Conservation (phyloP, 2,888 invertebrate genomes). For the Orthosia incerta region DNA sequence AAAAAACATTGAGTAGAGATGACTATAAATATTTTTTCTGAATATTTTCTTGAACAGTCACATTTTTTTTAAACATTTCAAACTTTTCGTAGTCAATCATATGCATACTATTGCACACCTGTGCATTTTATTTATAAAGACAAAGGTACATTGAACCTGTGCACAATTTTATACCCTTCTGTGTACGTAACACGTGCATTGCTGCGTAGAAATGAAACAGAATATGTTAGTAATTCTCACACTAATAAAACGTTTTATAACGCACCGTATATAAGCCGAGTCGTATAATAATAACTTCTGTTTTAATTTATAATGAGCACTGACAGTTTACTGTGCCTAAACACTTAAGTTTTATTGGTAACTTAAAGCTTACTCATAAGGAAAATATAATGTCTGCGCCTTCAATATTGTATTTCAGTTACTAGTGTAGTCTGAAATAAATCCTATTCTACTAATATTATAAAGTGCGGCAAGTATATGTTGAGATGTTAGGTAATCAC, state of each 20-base stretch:
- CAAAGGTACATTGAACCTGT: neutral
- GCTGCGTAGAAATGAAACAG: neutral
- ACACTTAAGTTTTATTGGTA: slow-evolving; percentile 27
- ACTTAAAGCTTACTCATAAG: neutral
- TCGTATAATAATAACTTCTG: slow-evolving; percentile 14
- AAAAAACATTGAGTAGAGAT: neutral
- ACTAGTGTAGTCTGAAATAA: neutral
- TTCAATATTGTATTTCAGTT: neutral
- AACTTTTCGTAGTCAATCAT: neutral
- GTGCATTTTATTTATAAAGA: neutral
- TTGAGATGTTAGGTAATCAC: neutral
- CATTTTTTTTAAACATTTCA: neutral
- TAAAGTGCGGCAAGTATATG: no score
- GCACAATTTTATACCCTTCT: neutral
- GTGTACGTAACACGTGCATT: neutral
- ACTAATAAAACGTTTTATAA: slow-evolving; percentile 23
- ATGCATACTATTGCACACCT: neutral
- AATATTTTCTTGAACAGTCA: neutral
- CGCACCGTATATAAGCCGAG: neutral
- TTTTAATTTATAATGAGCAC: slow-evolving; percentile 31
- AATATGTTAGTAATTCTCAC: slow-evolving; percentile 11
- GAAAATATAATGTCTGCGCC: neutral
- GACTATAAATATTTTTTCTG: neutral
- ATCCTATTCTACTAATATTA: neutral
- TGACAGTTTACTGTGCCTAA: slow-evolving; percentile 21